Base-by-base conservation (phyloP, 92 coral and sea anemone species). In the Umimayanthus kanabou region DNA sequence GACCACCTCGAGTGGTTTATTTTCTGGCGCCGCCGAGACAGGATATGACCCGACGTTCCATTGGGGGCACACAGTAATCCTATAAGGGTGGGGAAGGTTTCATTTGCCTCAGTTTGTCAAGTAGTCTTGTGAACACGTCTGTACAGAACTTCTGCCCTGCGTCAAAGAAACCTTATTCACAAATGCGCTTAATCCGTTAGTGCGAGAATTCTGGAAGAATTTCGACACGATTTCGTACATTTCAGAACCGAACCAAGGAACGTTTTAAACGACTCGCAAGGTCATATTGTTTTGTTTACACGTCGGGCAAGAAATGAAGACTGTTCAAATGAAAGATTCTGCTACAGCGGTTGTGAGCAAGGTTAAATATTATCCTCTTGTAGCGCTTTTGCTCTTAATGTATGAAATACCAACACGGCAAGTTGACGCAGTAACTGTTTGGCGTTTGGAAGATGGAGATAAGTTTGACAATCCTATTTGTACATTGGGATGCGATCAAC, bases 31-130 rank as follows among this genome's bases (percentile, higher is more conserved):
- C 87, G 87, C 87, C 40, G 9, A 42, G 61, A 6, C 66, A 83
- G 87, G 87, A 83, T 43, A 26, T 83, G 78, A 83, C 73, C 87
- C 67, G 39, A 69, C 87, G 15, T 83, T 45, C 47, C 43, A 83
- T 47, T 40, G 9, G 85, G 72, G 74, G 75, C 75, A 81, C 76
- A 78, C 64, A 28, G 87, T 83, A 83, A 83, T 71, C 67, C 87
- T 43, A 83, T 83, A 70, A 77, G 87, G 87, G 87, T 37, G 40
- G 87, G 61, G 77, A 49, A 43, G 50, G 79, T 71, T 39, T 69
- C 26, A 18, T 69, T 37, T 71, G 77, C 39, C 73, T 69, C 87
- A 20, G 26, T 50, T 83, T 83, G 61, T 83, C 78, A 83, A 83
- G 78, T 70, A 26, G 70, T 83, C 87, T 45, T 23, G 13, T 43